Conservation (phyloP, 2,888 invertebrate species). For the Folsomia candida region DNA sequence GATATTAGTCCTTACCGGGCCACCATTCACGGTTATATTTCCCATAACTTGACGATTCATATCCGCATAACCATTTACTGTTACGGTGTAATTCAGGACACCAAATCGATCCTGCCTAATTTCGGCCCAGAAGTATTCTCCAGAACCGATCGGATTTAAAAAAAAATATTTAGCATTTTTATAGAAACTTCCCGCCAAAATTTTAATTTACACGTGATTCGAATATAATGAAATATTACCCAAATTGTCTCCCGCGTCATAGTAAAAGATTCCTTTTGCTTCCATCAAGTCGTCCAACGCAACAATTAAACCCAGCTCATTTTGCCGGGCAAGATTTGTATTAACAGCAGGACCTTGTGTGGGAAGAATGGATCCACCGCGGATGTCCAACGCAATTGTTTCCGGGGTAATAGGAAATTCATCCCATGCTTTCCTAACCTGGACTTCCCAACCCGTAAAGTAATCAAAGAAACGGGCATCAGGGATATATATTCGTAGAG, state of each 20-base stretch:
- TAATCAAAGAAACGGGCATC: neutral
- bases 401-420: conserved; percentile 60
- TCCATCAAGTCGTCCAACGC: conserved; percentile 59
- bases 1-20: conserved; percentile 23
- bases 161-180: neutral
- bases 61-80: conserved; percentile 34
- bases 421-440: neutral
- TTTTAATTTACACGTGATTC: no score
- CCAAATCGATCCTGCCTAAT: neutral
- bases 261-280: conserved; percentile 69
- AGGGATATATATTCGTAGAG: conserved; percentile 64
- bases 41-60: conserved; percentile 30
- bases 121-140: neutral
- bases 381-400: conserved; percentile 63
- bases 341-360: conserved; percentile 65
- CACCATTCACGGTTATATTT: conserved; percentile 41
- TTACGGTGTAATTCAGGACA: conserved; percentile 8
- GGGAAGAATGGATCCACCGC: conserved; percentile 72
- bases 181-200: neutral
- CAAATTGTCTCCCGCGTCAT: conserved; percentile 77
- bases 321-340: conserved; percentile 62
- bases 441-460: neutral
- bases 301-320: conserved; percentile 66
- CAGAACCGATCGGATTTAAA: neutral
- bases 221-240: conserved; percentile 6